Evolutionary conservation across 2,888 invertebrate species (phyloP).

Genomic region (Trisateles emortualis): DNA sequence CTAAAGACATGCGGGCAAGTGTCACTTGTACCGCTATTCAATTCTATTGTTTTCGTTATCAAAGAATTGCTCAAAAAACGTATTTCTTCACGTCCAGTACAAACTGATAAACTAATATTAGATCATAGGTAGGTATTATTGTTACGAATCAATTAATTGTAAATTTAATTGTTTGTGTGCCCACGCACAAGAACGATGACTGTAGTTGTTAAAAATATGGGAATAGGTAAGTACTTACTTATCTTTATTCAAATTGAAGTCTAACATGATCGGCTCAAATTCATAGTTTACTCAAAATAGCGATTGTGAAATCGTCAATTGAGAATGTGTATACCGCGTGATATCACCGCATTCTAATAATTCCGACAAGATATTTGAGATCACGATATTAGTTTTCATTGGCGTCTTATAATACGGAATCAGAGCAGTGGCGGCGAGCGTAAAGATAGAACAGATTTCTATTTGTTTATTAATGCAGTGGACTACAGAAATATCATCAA

Average conservation of each 20-base stretch:
- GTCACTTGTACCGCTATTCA: slow-evolving; percentile 50
- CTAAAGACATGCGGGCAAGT: slow-evolving; percentile 59
- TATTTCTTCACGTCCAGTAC: not conserved
- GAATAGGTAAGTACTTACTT: too few relatives aligned
- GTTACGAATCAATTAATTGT: not conserved
- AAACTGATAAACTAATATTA: not conserved
- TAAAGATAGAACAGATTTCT: slow-evolving; percentile 72
- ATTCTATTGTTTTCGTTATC: slow-evolving; percentile 43
- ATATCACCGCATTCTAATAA: slow-evolving; percentile 42
- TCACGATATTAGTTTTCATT: slow-evolving; percentile 73
- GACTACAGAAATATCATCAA: slow-evolving; percentile 69
- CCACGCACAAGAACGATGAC: slow-evolving; percentile 12
- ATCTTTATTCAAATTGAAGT: slow-evolving; percentile 18
- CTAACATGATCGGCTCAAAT: slow-evolving; percentile 17
- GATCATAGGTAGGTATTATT: too few relatives aligned
- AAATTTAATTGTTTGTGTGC: slow-evolving; percentile 1
- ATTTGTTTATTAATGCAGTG: slow-evolving; percentile 68
- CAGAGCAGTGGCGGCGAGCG: slow-evolving; percentile 55
- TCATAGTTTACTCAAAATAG: slow-evolving; percentile 21
- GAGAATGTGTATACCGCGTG: slow-evolving; percentile 26
- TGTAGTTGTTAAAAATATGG: slow-evolving; percentile 16
- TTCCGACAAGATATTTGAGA: slow-evolving; percentile 67
- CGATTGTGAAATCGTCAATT: slow-evolving; percentile 45
- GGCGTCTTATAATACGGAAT: slow-evolving; percentile 63
- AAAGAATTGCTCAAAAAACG: not conserved